phyloP scores from a whole-genome alignment of 2,888 invertebrate species.

The Dicyrtoma fusca region DNA sequence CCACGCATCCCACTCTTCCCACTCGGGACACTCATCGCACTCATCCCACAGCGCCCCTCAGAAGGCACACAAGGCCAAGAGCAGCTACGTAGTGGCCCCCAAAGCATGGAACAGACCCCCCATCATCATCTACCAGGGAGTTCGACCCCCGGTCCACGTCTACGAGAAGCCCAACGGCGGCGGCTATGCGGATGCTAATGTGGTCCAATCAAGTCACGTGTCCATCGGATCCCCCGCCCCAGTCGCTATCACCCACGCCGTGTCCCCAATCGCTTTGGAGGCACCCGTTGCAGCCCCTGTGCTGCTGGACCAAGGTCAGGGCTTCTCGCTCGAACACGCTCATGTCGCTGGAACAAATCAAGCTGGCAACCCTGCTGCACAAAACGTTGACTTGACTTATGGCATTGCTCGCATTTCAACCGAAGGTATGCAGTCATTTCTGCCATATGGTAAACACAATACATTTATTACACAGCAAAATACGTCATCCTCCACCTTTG shows the following conservation, averaged over 20 bases:
- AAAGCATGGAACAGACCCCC: conserved; percentile 59
- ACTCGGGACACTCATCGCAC: too few relatives aligned
- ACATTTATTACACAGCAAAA: too few relatives aligned
- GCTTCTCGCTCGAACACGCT: neutral
- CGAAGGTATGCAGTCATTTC: conserved; percentile 36
- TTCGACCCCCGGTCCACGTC: conserved; percentile 59
- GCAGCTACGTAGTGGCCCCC: conserved; percentile 54
- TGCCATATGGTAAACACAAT: too few relatives aligned
- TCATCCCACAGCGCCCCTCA: conserved; percentile 4
- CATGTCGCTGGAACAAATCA: conserved; percentile 36
- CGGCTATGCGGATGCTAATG: conserved; percentile 25
- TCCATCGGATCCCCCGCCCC: neutral
- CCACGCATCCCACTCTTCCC: too few relatives aligned
- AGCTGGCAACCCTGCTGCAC: conserved; percentile 31
- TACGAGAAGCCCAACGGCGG: conserved; percentile 57
- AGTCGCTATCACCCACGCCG: conserved; percentile 6
- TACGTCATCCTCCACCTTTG: too few relatives aligned
- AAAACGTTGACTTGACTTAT: conserved; percentile 45
- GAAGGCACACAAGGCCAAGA: conserved; percentile 42
- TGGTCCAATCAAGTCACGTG: neutral
- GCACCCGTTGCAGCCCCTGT: neutral
- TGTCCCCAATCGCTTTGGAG: neutral
- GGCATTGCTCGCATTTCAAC: conserved; percentile 41
- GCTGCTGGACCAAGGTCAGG: neutral
- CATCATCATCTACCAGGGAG: conserved; percentile 59